Evolutionary conservation across 2,888 invertebrate species (phyloP), one percentile per base, ranked within the genome.

Genomic region (Drosophila eohydei): DNA sequence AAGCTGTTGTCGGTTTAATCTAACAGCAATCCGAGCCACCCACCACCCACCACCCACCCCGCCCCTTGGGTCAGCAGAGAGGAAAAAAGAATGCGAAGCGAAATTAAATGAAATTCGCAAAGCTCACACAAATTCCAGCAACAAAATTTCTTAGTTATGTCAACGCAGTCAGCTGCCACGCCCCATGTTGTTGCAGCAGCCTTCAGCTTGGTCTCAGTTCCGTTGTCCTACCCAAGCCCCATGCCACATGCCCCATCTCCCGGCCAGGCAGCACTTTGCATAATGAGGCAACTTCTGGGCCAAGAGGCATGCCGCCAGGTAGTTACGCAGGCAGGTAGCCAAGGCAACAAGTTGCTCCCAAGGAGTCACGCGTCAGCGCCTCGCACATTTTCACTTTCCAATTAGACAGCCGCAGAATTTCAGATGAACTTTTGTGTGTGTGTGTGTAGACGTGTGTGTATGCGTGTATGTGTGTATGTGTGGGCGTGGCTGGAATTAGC

Each of bases 351-450:
- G 83, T 83, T 88, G 88, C 70, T 88, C 67, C 63, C 70, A 70
- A 73, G 77, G 81, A 73, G 81, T 61, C 79, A 88, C 89, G 83
- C 83, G 68, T 83, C 86, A 83, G 83, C 88, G 89, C 88, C 80
- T 75, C 73, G 66, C 83, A 79, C 73, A 84, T 84, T 83, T 83
- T 69, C 78, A 80, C 71, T 85, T 85, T 88, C 78, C 83, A 88
- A 88, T 83, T 83, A 83, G 83, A 72, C 76, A 79, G 55, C 84
- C 74, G 59, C 84, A 77, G 52, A 60, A 75, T 71, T 66, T 62
- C 51, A 63, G 71, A 67, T 70, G 44, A 61, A 32, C 56, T 28
- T 48, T 34, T 12, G 6, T 32, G 16, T 38, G 11, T 38, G 52
- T 5, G 21, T 36, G 36, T 36, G 28, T 26, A 26, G 40, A 32